A percentile compares a stretch with the other conserved stretches of the same genome.
Conservation (phyloP, 2,797 vertebrate species). For the Enteromius fasciolatus region DNA sequence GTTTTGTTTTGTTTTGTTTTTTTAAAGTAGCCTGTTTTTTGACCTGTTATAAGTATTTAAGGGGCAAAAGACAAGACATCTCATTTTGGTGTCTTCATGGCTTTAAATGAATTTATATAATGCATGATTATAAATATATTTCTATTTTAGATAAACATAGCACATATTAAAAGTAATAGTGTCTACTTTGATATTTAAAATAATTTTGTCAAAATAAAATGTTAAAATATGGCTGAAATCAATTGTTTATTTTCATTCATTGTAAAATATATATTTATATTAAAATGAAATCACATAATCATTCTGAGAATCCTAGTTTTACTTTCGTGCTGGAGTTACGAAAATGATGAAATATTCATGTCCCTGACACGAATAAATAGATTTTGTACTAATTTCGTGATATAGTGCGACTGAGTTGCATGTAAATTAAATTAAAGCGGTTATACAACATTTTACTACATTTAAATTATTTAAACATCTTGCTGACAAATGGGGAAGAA, state of each 20-base stretch:
- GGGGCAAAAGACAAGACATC: background rate
- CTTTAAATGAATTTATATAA: background rate
- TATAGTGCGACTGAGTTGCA: too few relatives aligned
- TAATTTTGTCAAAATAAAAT: background rate
- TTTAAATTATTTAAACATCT: background rate
- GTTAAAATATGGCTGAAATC: too few relatives aligned
- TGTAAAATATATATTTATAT: background rate
- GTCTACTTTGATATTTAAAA: background rate
- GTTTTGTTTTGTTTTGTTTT: too few relatives aligned
- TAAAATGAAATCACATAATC: background rate
- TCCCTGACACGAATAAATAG: too few relatives aligned
- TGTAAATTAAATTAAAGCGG: background rate
- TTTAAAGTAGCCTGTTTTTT: background rate
- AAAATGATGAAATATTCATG: too few relatives aligned
- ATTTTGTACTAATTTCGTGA: too few relatives aligned
- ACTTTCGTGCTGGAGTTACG: too few relatives aligned
- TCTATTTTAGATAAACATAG: background rate
- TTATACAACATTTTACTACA: background rate
- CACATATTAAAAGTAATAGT: too few relatives aligned
- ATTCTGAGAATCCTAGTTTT: too few relatives aligned
- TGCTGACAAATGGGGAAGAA: background rate
- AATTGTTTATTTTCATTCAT: background rate
- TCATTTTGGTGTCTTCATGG: background rate
- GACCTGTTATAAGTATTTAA: background rate
- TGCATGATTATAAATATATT: background rate